Evolutionary conservation across 2,113 vertebrate species (phyloP).

Genomic region (Phainopepla nitens): DNA sequence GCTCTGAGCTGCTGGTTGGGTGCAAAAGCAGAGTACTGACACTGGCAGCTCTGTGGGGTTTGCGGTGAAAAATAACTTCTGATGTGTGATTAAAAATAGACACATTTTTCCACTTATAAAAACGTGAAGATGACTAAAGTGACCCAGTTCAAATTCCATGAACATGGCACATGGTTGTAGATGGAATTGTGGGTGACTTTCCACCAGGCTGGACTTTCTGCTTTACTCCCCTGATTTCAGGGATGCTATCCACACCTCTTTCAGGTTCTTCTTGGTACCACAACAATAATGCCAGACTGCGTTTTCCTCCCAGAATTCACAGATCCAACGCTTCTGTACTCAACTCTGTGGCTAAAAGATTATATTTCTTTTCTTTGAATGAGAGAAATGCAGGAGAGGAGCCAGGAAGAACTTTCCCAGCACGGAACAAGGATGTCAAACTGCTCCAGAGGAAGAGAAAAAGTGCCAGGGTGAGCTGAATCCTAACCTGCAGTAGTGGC

Average conservation of each 20-base stretch:
- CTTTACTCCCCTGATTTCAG: background rate
- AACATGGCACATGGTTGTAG: background rate
- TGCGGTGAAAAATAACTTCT: background rate
- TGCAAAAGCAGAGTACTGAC: background rate
- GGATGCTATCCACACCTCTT: background rate
- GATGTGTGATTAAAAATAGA: fast-evolving
- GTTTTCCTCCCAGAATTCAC: background rate
- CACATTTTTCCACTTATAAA: background rate
- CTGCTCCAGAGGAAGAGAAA: background rate
- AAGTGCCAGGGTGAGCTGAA: background rate
- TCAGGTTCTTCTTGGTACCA: background rate
- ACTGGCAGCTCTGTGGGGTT: fast-evolving
- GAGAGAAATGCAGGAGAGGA: background rate
- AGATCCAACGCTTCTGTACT: background rate
- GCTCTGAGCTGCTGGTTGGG: fast-evolving
- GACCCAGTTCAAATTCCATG: background rate
- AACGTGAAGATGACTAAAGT: fast-evolving
- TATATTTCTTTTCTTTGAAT: background rate
- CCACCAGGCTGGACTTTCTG: background rate
- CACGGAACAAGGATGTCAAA: background rate
- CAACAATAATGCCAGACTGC: fast-evolving
- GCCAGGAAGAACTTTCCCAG: background rate
- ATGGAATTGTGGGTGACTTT: background rate
- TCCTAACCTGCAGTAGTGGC: constrained; percentile 85
- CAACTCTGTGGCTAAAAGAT: background rate